phyloP scores from a whole-genome alignment of 2,113 vertebrate species.

The Sebastes fasciatus region DNA sequence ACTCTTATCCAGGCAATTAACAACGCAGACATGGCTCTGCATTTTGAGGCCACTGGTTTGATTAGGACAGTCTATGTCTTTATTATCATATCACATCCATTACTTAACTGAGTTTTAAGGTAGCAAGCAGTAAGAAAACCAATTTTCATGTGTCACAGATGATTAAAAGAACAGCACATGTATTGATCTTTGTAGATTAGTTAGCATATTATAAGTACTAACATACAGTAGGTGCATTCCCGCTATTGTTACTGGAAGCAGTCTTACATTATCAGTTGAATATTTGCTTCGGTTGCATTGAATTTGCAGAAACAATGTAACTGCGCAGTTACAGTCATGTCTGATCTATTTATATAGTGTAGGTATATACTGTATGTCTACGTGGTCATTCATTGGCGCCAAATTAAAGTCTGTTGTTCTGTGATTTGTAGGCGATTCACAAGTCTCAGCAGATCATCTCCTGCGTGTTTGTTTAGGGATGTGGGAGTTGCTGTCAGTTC shows the following conservation, averaged over 20 bases:
- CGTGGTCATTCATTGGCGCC: conserved; percentile 21
- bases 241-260: not conserved
- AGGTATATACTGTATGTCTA: not conserved
- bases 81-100: not conserved
- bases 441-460: conserved; percentile 42
- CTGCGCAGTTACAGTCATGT: not conserved
- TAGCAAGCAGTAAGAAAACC: not conserved
- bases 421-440: conserved; percentile 20
- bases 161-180: not conserved
- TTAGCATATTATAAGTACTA: not conserved
- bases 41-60: not conserved
- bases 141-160: not conserved
- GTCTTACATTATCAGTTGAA: not conserved
- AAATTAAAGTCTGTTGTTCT: conserved; percentile 35
- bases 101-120: not conserved
- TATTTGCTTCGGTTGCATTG: conserved; percentile 14
- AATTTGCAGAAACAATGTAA: not conserved
- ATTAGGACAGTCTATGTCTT: not conserved
- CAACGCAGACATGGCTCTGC: not conserved
- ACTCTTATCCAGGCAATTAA: not conserved
- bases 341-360: conserved; percentile 10
- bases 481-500: conserved; percentile 41
- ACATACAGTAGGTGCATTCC: not conserved
- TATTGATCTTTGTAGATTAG: not conserved
- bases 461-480: conserved; percentile 35